These are phyloP conservation scores for Drosophila emarginata DNA, from an alignment of 2,888 invertebrate species.

Conservation along the genomic window DNA sequence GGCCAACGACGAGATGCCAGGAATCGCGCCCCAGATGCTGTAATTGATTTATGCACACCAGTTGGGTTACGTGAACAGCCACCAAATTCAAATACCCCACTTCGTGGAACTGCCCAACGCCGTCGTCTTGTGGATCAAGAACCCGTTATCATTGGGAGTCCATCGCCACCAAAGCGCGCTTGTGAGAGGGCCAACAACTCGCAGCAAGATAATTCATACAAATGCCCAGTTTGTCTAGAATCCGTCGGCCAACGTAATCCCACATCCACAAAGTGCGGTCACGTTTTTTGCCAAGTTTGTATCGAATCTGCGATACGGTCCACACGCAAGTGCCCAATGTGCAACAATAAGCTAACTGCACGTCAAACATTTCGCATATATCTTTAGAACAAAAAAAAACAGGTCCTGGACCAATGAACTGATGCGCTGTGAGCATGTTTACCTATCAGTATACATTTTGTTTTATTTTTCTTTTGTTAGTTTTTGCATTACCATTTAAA, in stretches of 20 bases:
- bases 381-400: constrained; percentile 26
- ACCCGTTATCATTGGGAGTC: neutral
- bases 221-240: constrained; percentile 75
- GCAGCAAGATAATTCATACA: constrained; percentile 36
- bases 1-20: neutral
- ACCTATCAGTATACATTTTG: neutral
- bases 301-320: constrained; percentile 47
- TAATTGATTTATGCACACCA: constrained; percentile 51
- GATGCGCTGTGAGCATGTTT: neutral
- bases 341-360: constrained; percentile 57
- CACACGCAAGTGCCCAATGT: constrained; percentile 71
- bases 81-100: neutral
- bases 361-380: constrained; percentile 66
- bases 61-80: neutral
- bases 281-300: constrained; percentile 69
- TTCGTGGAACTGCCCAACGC: neutral
- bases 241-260: constrained; percentile 53
- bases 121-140: neutral
- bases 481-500: neutral
- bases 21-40: constrained; percentile 14
- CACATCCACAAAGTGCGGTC: constrained; percentile 70
- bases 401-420: neutral
- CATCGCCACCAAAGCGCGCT: constrained; percentile 22
- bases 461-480: neutral
- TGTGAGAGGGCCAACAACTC: neutral